Conservation (phyloP, 64 coral and sea anemone genomes). For the Exaiptasia diaphana region DNA sequence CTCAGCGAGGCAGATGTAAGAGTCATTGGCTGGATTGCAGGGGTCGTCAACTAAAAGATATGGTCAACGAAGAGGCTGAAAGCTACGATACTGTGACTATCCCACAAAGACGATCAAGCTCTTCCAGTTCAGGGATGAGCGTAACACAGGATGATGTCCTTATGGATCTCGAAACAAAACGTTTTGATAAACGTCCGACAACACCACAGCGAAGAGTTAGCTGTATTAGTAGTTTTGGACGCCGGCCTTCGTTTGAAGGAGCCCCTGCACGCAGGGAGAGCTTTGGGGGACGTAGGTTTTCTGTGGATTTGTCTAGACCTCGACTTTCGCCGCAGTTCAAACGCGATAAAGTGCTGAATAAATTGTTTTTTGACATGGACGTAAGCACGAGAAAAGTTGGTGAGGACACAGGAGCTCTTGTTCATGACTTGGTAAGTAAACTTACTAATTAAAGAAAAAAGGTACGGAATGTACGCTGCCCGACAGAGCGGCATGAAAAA, state of each 20-base stretch:
- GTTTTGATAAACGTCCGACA: background rate
- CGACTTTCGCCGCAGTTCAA: background rate
- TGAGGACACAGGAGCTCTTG: background rate
- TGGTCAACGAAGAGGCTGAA: constrained; percentile 2
- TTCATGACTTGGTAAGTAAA: background rate
- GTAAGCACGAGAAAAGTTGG: background rate
- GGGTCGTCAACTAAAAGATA: background rate
- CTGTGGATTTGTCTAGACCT: background rate
- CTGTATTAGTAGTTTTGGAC: constrained; percentile 4
- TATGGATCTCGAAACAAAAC: background rate
- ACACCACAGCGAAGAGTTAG: background rate
- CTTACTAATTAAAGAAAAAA: no score
- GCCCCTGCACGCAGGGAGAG: background rate
- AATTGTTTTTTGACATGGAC: background rate
- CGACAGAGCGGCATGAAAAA: no score
- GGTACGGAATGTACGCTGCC: no score
- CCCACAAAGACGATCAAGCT: background rate
- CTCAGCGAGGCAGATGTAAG: background rate
- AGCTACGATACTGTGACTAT: background rate
- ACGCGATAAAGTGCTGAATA: background rate
- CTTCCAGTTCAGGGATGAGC: no score
- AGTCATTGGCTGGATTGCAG: background rate
- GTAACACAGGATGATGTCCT: constrained; percentile 1
- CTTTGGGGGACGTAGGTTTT: background rate
- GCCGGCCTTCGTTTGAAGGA: background rate